A percentile compares a stretch with the other conserved stretches of the same genome.
Conservation (phyloP, 2,113 vertebrate species). For the Microtus montanus region DNA sequence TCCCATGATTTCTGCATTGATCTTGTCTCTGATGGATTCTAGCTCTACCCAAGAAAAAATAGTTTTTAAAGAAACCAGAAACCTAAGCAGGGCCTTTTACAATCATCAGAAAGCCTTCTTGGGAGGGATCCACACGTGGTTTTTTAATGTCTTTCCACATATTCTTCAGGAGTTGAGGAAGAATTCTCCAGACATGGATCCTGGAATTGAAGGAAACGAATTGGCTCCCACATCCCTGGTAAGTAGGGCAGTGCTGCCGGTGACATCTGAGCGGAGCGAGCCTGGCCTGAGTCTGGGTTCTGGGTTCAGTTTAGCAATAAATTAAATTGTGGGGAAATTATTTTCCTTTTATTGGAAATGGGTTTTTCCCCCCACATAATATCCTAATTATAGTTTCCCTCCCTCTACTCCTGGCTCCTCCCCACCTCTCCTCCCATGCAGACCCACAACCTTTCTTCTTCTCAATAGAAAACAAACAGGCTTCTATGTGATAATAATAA, state of each 20-base stretch:
- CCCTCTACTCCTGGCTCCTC: not conserved
- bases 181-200: not conserved
- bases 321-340: not conserved
- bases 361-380: not conserved
- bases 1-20: too few relatives aligned
- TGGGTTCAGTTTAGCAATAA: not conserved
- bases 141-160: not conserved
- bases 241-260: not conserved
- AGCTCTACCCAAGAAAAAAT: too few relatives aligned
- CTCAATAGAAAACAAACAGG: not conserved
- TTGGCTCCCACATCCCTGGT: not conserved
- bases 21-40: too few relatives aligned
- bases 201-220: not conserved
- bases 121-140: not conserved
- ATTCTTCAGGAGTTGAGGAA: not conserved
- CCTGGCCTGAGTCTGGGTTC: not conserved
- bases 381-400: not conserved
- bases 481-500: not conserved
- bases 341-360: not conserved
- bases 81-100: not conserved
- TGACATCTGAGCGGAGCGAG: not conserved
- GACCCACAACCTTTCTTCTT: not conserved
- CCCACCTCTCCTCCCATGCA: not conserved
- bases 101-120: not conserved
- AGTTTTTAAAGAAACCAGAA: not conserved